Conservation (phyloP, 2,113 vertebrate genomes). For the Spheniscus mendiculus region DNA sequence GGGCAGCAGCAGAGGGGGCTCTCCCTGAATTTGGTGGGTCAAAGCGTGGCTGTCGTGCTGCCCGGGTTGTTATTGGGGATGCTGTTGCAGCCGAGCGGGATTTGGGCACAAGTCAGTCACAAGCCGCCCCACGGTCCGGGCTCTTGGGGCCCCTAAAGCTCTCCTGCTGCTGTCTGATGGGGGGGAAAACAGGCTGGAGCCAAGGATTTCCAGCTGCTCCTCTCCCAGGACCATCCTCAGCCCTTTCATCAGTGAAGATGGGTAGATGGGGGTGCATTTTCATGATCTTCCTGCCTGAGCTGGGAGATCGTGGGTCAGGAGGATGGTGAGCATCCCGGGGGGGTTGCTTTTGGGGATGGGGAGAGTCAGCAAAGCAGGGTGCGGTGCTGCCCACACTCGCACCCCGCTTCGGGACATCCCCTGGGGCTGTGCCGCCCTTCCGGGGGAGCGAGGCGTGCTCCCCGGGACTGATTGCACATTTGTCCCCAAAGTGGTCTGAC, state of each 20-base stretch:
- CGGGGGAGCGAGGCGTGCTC: background rate
- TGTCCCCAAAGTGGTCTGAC: slow-evolving; percentile 39
- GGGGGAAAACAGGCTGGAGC: background rate
- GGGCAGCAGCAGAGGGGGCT: background rate
- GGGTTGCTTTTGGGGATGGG: background rate
- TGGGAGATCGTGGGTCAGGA: background rate
- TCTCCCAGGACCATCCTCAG: background rate
- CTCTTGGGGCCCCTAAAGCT: accelerated
- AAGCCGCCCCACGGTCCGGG: accelerated
- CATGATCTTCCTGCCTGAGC: accelerated
- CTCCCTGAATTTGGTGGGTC: background rate
- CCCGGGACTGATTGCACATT: slow-evolving; percentile 33
- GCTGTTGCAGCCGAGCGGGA: accelerated
- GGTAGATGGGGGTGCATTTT: too few relatives aligned
- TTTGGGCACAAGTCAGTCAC: accelerated
- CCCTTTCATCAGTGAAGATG: background rate
- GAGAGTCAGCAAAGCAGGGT: background rate
- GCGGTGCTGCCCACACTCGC: background rate
- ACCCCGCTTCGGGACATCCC: background rate
- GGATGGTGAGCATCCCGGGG: accelerated
- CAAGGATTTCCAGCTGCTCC: background rate
- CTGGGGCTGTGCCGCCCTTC: background rate
- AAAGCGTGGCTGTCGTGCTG: accelerated
- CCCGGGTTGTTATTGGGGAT: background rate
- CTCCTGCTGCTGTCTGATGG: background rate